These are phyloP conservation scores for Eptatretus burgeri DNA, from an alignment of 2,113 vertebrate species.

Conservation along the genomic window DNA sequence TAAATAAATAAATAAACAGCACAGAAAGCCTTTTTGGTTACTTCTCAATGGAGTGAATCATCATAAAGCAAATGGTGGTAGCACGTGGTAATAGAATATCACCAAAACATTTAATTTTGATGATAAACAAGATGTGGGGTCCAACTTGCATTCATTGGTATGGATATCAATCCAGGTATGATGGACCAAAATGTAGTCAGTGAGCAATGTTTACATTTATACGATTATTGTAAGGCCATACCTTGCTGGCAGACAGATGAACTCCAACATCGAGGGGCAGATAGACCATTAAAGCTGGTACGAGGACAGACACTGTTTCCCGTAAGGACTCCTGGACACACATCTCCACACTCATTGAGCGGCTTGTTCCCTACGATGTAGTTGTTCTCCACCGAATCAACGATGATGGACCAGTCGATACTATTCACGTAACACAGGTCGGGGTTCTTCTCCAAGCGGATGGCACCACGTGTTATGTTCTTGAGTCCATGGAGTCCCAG, in stretches of 20 bases:
- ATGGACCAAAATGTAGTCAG: too few relatives aligned
- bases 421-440: slow-evolving; percentile 36
- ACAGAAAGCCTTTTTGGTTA: too few relatives aligned
- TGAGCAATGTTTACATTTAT: too few relatives aligned
- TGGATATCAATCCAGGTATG: too few relatives aligned
- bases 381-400: slow-evolving; percentile 15
- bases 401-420: slow-evolving; percentile 27
- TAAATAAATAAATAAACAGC: too few relatives aligned
- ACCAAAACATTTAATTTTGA: too few relatives aligned
- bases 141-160: too few relatives aligned
- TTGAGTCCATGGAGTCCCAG: slow-evolving; percentile 22
- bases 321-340: slow-evolving; percentile 25
- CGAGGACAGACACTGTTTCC: slow-evolving; percentile 18
- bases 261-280: slow-evolving; percentile 31
- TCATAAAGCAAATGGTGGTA: too few relatives aligned
- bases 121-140: too few relatives aligned
- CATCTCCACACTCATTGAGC: slow-evolving; percentile 21
- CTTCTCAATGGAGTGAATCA: too few relatives aligned
- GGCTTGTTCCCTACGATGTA: slow-evolving; percentile 27
- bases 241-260: slow-evolving; percentile 34
- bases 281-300: slow-evolving; percentile 16
- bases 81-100: too few relatives aligned
- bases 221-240: slow-evolving; percentile 9
- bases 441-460: slow-evolving; percentile 31
- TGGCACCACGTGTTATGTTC: slow-evolving; percentile 19